Conservation (phyloP, 2,113 vertebrate genomes). For the Bubo scandiacus region DNA sequence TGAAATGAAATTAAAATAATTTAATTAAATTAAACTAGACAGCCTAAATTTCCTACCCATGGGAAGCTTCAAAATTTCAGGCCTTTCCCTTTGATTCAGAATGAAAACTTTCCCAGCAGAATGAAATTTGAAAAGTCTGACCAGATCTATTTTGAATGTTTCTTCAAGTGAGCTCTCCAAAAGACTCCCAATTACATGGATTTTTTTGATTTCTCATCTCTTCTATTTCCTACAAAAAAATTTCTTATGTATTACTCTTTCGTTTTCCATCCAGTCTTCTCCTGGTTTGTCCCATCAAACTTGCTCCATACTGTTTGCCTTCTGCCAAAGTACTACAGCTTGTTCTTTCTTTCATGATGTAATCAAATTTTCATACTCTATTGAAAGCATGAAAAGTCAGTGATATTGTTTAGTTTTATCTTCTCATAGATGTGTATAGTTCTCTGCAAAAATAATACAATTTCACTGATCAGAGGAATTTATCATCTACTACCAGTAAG, state of each 20-base stretch:
- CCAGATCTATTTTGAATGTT: not conserved
- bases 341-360: not conserved
- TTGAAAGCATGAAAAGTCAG: not conserved
- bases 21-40: not conserved
- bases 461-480: not conserved
- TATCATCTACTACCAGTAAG: not conserved
- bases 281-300: not conserved
- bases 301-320: not conserved
- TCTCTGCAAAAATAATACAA: not conserved
- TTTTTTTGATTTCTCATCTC: not conserved
- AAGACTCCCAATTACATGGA: not conserved
- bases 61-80: not conserved
- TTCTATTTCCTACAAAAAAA: not conserved
- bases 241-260: not conserved
- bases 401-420: not conserved
- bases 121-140: not conserved
- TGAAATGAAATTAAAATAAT: not conserved
- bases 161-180: not conserved
- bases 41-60: not conserved
- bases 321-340: not conserved
- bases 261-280: not conserved
- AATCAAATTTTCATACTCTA: not conserved
- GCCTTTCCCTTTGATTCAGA: not conserved
- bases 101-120: not conserved
- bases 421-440: not conserved